Conservation (phyloP, 2,797 vertebrate species). For the Tachyglossus aculeatus region DNA sequence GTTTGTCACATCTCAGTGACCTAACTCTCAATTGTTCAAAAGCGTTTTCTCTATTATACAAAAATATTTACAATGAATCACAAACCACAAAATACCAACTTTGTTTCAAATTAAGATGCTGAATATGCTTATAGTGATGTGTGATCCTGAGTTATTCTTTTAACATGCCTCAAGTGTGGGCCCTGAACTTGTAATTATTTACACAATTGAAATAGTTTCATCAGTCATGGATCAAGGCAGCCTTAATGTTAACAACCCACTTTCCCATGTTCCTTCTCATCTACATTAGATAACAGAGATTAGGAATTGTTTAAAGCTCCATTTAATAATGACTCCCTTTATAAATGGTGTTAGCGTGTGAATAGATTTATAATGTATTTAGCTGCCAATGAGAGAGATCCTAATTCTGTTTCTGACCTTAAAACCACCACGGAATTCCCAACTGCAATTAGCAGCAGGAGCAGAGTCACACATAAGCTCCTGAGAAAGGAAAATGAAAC, state of each 20-base stretch:
- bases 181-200: conserved; percentile 4
- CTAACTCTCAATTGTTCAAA: no score
- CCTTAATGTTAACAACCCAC: not conserved
- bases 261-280: not conserved
- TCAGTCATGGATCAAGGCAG: not conserved
- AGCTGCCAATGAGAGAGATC: not conserved
- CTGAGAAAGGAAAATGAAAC: not conserved
- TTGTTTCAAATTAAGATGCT: no score
- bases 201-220: not conserved
- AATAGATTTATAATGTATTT: not conserved
- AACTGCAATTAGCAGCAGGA: fast-evolving
- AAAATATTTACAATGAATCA: no score
- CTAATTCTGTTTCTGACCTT: conserved; percentile 1
- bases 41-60: no score
- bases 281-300: not conserved
- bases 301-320: not conserved
- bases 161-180: conserved; percentile 33
- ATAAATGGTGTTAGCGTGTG: not conserved
- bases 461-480: not conserved
- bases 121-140: not conserved
- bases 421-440: conserved; percentile 1
- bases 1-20: no score
- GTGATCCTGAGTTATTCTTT: conserved; percentile 11
- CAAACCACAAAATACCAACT: no score
- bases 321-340: not conserved